Evolutionary conservation across 2,113 vertebrate species (phyloP), one percentile per base, ranked within the genome.

Genomic region (Varanus komodoensis): DNA sequence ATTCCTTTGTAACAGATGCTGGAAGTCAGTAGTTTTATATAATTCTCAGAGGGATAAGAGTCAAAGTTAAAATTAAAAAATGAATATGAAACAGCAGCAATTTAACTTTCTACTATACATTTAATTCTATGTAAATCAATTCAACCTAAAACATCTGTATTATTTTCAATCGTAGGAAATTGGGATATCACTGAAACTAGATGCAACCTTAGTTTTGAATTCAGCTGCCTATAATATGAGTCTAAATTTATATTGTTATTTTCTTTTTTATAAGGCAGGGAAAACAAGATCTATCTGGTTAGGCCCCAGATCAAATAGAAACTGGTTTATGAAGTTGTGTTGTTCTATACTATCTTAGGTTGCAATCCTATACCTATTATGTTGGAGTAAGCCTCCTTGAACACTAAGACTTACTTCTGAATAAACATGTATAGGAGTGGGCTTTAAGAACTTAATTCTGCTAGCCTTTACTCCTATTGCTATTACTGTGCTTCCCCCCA

Each of bases 251-350:
- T 17, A 54, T 61, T 44, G 38, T 3, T 44, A 44, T 44, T 44
- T 94, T 61, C 50, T 61, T 71, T 50, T 86, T 61, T 68, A 81
- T 19, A 67, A 78, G 48, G 4, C 61, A 78, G 50, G n/a, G 1
- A 57, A 89, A 54, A 69, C 6, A 89, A 0, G 9, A 87, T 38
- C 44, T 89, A 92, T 50, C 14, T 8, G 54, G 34, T n/a, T 23
- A 21, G 11, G 75, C 61, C 69, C 34, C 54, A 82, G 71, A 0
- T 57, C 5, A 61, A 1, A 1, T 48, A 74, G 74, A 82, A 61
- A 19, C 50, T 6, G 8, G 52, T 80, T 17, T 19, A 0, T 3
- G 34, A 64, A 9, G 32, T 61, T 74, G 38, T 0, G 0, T 19
- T 17, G 57, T 69, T 71, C 90, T 38, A 4, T 29, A 29, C 4